phyloP scores from a whole-genome alignment of 2,797 vertebrate species.

The Sebastes kiyomatsui region DNA sequence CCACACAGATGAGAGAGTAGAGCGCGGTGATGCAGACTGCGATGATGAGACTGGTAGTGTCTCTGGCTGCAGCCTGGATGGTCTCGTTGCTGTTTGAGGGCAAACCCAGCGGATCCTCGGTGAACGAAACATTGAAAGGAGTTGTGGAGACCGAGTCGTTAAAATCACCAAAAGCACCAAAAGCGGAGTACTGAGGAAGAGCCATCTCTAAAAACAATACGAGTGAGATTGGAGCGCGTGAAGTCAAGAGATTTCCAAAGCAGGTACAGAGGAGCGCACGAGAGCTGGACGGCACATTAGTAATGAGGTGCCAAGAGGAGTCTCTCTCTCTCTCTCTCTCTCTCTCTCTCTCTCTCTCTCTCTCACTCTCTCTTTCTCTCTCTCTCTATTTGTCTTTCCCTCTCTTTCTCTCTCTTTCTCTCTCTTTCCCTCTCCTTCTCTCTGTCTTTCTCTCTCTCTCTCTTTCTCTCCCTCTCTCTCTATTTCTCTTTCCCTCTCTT shows the following conservation, averaged over 20 bases:
- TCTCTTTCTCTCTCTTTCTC: no score
- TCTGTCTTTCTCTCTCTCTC: fast-evolving
- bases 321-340: not conserved
- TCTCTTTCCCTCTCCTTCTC: fast-evolving
- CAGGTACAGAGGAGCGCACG: conserved; percentile 22
- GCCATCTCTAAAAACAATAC: conserved; percentile 68
- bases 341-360: not conserved
- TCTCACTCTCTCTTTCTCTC: fast-evolving
- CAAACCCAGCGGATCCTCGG: conserved; percentile 56
- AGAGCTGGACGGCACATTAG: conserved; percentile 20
- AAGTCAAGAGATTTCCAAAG: not conserved
- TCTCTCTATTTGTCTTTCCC: no score
- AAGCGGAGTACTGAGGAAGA: conserved; percentile 25
- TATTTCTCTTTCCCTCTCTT: fast-evolving
- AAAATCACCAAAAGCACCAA: conserved; percentile 54
- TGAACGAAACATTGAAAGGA: conserved; percentile 74
- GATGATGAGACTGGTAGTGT: conserved; percentile 78
- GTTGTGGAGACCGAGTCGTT: conserved; percentile 59
- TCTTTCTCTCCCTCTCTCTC: no score
- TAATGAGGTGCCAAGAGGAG: conserved; percentile 7
- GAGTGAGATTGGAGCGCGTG: not conserved
- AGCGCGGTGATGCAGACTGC: conserved; percentile 92
- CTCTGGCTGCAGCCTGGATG: conserved; percentile 57
- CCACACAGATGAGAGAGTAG: conserved; percentile 93
- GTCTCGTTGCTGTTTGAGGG: conserved; percentile 74